A percentile compares a stretch with the other conserved stretches of the same genome.
Conservation (phyloP, 2,113 vertebrate genomes). For the cattle (Bos taurus) region ARS-UCD2.0 NC_037356.1:39730501-39731000, state of each 20-base stretch:
- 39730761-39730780: neutral
- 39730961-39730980: neutral
- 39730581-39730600: neutral
- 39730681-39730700: neutral
- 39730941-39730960: no score
- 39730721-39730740: no score
- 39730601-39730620: neutral
- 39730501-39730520: neutral
- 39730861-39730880: neutral
- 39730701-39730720: neutral
- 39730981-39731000: neutral
- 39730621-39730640: neutral
- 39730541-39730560: neutral
- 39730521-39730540: no score
- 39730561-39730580: neutral
- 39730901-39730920: neutral
- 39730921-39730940: neutral
- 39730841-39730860: neutral
- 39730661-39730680: neutral
- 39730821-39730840: neutral
- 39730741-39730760: neutral
- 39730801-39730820: neutral
- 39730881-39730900: fast-evolving
- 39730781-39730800: neutral
- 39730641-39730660: neutral